These are phyloP conservation scores for Nothoprocta pentlandii DNA, from an alignment of 2,113 vertebrate genomes.

Conservation along the genomic window DNA sequence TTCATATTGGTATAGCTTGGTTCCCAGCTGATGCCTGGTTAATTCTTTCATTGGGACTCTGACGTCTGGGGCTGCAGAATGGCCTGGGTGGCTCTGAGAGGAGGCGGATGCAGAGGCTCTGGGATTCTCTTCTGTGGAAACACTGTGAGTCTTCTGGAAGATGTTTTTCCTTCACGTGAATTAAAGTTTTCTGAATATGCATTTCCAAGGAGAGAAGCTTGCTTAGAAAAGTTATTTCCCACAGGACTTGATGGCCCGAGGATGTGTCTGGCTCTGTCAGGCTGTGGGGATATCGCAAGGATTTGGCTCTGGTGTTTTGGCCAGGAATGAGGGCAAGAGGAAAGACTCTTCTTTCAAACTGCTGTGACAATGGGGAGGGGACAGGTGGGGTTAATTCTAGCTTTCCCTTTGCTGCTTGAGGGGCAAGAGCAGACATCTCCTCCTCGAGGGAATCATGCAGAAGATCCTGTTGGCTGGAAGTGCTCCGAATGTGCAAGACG, in stretches of 20 bases:
- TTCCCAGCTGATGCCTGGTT: neutral
- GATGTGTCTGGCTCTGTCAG: neutral
- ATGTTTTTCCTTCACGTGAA: neutral
- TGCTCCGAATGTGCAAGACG: neutral
- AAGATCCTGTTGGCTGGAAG: neutral
- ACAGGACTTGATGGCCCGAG: accelerated
- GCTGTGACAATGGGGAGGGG: neutral
- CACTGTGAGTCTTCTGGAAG: neutral
- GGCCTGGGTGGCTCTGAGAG: neutral
- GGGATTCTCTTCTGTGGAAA: neutral
- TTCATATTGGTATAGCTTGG: neutral
- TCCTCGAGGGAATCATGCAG: neutral
- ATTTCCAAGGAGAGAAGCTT: neutral
- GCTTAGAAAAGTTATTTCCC: neutral
- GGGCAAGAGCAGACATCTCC: neutral
- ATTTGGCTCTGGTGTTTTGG: neutral
- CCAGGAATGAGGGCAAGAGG: neutral
- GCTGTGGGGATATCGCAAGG: neutral
- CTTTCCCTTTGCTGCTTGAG: neutral
- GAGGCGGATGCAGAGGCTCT: neutral
- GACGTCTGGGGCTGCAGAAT: neutral
- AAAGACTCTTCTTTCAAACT: neutral
- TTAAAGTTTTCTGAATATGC: neutral
- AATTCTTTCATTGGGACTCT: neutral
- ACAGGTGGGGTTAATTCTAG: constrained; percentile 8